Percentiles rank a stretch among this genome's conserved stretches.
Conservation (phyloP, 2,797 vertebrate genomes). For the Hippocampus kuda region DNA sequence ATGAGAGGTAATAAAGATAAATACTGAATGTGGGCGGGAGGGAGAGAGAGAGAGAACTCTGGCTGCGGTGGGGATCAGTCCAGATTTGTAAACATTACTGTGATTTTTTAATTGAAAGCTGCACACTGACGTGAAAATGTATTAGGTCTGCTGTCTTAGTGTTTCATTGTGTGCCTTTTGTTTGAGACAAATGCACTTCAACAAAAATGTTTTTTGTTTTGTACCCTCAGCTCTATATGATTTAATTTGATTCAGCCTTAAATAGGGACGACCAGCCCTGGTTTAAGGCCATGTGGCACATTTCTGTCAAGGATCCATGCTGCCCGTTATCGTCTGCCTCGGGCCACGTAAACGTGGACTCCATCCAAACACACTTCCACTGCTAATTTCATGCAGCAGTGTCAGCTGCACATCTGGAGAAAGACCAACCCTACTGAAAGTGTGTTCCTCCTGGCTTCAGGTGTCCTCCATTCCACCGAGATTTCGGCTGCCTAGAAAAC, state of each 20-base stretch:
- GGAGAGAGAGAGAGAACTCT: constrained; percentile 21
- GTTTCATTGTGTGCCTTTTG: constrained; percentile 31
- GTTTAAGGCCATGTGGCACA: constrained; percentile 41
- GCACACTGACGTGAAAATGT: constrained; percentile 24
- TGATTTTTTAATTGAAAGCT: constrained; percentile 28
- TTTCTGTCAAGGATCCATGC: constrained; percentile 45
- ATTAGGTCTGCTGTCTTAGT: constrained; percentile 39
- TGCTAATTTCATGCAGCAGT: constrained; percentile 34
- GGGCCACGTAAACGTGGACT: constrained; percentile 30
- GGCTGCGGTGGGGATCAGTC: constrained; percentile 34
- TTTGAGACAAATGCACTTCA: constrained; percentile 22
- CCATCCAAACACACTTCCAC: constrained; percentile 30
- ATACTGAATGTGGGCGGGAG: constrained; percentile 31
- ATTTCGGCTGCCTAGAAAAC: constrained; percentile 32
- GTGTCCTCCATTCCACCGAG: constrained; percentile 50
- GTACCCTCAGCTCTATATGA: constrained; percentile 12
- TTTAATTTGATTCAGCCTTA: constrained; percentile 34
- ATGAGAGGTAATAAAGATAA: constrained; percentile 19
- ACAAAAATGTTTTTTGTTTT: constrained; percentile 10
- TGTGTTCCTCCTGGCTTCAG: constrained; percentile 35
- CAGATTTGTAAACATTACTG: constrained; percentile 57
- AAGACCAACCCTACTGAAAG: constrained; percentile 35
- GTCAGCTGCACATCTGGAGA: constrained; percentile 31
- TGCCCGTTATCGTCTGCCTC: constrained; percentile 31
- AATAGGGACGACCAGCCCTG: constrained; percentile 33